Evolutionary conservation across 2,888 invertebrate species (phyloP).

Genomic region (Drosophila kambysellisi): DNA sequence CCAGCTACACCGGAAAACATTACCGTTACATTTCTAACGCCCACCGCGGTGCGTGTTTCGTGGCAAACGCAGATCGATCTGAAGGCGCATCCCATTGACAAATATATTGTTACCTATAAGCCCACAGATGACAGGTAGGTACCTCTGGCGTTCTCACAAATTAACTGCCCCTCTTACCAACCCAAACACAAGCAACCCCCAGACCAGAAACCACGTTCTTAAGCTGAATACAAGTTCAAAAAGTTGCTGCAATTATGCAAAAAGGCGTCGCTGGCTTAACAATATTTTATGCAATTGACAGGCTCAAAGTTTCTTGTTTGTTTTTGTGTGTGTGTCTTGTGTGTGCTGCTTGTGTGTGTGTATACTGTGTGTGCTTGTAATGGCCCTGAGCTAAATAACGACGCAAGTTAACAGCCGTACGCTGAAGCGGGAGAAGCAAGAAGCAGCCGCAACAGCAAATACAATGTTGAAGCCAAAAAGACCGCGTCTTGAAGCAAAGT

Average conservation of each 20-base stretch:
- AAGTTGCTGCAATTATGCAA: slow-evolving; percentile 55
- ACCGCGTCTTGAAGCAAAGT: slow-evolving; percentile 55
- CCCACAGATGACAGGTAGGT: slow-evolving; percentile 95
- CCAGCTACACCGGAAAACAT: slow-evolving; percentile 94
- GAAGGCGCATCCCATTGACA: slow-evolving; percentile 88
- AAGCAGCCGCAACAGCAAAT: slow-evolving; percentile 51
- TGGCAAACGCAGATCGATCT: slow-evolving; percentile 94
- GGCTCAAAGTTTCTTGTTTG: slow-evolving; percentile 22
- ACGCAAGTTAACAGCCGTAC: slow-evolving; percentile 28
- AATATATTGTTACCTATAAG: slow-evolving; percentile 96
- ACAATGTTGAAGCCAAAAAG: slow-evolving; percentile 72
- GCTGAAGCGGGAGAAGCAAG: background rate
- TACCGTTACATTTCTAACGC: slow-evolving; percentile 94
- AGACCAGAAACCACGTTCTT: background rate
- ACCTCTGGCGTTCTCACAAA: slow-evolving; percentile 52
- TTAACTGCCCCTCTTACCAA: slow-evolving; percentile 2
- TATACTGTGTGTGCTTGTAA: slow-evolving; percentile 31
- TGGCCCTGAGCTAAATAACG: slow-evolving; percentile 77
- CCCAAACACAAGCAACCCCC: background rate
- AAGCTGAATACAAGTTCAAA: slow-evolving; percentile 10
- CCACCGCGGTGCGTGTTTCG: slow-evolving; percentile 93
- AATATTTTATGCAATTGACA: slow-evolving; percentile 75
- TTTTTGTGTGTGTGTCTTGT: slow-evolving; percentile 6
- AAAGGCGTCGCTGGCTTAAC: slow-evolving; percentile 35
- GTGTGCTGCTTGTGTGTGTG: slow-evolving; percentile 6